Conservation (phyloP, 2,888 invertebrate species). For the Hypena proboscidalis region DNA sequence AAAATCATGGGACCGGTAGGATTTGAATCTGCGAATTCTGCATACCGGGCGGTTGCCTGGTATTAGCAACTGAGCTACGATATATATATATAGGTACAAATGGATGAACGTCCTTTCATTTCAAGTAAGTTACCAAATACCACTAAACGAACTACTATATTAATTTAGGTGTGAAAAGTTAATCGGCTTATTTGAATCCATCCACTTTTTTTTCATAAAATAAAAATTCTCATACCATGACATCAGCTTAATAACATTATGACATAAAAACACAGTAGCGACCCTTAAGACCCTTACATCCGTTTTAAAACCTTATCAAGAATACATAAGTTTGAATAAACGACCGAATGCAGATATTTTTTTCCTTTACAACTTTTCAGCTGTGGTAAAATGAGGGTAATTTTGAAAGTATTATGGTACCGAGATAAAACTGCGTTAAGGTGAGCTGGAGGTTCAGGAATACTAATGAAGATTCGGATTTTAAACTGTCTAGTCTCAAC, state of each 20-base stretch:
- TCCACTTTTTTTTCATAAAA: neutral
- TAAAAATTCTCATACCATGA: neutral
- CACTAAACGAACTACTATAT: no score
- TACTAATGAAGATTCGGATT: constrained; percentile 39
- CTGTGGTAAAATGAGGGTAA: constrained; percentile 23
- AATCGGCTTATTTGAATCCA: no score
- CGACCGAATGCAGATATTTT: constrained; percentile 24
- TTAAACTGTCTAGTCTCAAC: constrained; percentile 16
- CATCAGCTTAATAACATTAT: constrained; percentile 3
- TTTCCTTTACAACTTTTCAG: constrained; percentile 16
- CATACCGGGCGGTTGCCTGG: no score
- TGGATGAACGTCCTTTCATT: no score
- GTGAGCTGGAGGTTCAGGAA: constrained; percentile 26
- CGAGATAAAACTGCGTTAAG: constrained; percentile 35
- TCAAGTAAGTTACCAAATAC: no score
- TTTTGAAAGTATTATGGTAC: constrained; percentile 37
- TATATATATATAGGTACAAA: no score
- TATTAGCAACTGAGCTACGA: no score
- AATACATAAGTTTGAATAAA: constrained; percentile 25
- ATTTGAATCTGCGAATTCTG: no score
- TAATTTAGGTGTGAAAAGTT: no score
- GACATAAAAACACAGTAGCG: constrained; percentile 2
- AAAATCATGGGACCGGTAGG: no score
- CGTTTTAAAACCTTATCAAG: constrained; percentile 33
- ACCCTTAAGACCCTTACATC: constrained; percentile 14